Conservation (phyloP, 2,797 vertebrate genomes). For the Gadopsis bispinosus region DNA sequence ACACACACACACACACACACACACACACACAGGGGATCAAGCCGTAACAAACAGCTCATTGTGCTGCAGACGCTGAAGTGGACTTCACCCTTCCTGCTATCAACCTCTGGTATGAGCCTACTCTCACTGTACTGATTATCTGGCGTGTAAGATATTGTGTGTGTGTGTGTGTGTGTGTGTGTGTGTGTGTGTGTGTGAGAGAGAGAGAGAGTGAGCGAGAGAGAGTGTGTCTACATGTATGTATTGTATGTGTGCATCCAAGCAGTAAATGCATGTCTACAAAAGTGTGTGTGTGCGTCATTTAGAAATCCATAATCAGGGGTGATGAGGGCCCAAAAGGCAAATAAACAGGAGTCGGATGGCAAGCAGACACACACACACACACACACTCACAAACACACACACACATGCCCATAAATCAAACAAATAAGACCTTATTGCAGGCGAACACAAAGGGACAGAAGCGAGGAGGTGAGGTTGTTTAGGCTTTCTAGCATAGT, state of each 20-base stretch:
- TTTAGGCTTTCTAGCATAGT: slow-evolving; percentile 64
- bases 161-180: not conserved
- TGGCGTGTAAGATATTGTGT: slow-evolving; percentile 63
- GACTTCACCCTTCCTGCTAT: slow-evolving; percentile 85
- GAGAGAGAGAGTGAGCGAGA: not conserved
- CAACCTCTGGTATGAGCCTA: slow-evolving; percentile 58
- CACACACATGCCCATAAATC: slow-evolving; percentile 54
- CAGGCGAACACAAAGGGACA: slow-evolving; percentile 59
- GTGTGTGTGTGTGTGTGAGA: slow-evolving; percentile 5
- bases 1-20: slow-evolving; percentile 38
- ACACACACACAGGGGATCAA: slow-evolving; percentile 39
- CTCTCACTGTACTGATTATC: slow-evolving; percentile 77
- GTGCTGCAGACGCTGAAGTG: slow-evolving; percentile 72
- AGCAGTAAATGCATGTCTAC: slow-evolving; percentile 13
- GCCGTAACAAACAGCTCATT: slow-evolving; percentile 83
- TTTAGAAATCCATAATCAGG: slow-evolving; percentile 53
- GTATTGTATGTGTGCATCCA: not conserved
- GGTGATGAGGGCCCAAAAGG: slow-evolving; percentile 47
- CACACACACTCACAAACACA: slow-evolving; percentile 16
- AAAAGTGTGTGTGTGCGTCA: slow-evolving; percentile 13
- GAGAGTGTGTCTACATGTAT: not conserved
- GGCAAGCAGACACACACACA: slow-evolving; percentile 23
- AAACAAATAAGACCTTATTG: slow-evolving; percentile 76
- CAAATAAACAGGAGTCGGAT: slow-evolving; percentile 55
- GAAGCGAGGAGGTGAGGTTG: slow-evolving; percentile 58